Base-by-base conservation (phyloP, 2,797 vertebrate species). In the Xenopus petersii region DNA sequence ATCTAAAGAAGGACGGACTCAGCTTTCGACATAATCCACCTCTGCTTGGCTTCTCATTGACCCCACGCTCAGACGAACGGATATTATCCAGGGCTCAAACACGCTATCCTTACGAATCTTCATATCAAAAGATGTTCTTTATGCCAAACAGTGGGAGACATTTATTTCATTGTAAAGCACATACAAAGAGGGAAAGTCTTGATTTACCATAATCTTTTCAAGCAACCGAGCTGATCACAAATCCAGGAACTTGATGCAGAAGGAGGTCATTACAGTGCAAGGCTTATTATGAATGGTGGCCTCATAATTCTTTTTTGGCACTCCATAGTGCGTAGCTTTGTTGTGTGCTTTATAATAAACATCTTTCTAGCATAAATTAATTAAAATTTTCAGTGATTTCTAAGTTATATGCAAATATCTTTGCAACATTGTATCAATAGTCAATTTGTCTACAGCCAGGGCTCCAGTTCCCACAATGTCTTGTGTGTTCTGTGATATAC, bases 141-240 rank as follows among this genome's bases (percentile, higher is more conserved):
- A 30, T 30, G 1, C 75, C 47, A 49, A 64, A 63, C 67, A 67
- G 15, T 63, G 61, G 56, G 74, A 80, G 78, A 72, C 0, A 0
- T 11, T 11, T 80, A 63, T 83, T 72, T 71, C 75, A 75, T 72
- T 84, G 64, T 46, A 3, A 58, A 79, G 51, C 72, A 70, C 61
- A 16, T 1, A 0, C 12, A 15, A 79, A 54, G 30, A 73, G 56
- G 75, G 55, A 70, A 80, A 69, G 70, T 60, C 54, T 80, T 64
- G 67, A 73, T 77, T 83, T 83, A 84, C 80, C 74, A 0, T 72
- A 30, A 4, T 16, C 55, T 80, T 80, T 61, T 80, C 0, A 3
- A 76, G 67, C 12, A 11, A 51, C 26, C 55, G 51, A 72, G 58
- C 36, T 82, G 15, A 51, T 1, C 36, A 36, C 74, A 80, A 74